phyloP scores from a whole-genome alignment of 2,113 vertebrate genomes.

The Pterocles gutturalis region DNA sequence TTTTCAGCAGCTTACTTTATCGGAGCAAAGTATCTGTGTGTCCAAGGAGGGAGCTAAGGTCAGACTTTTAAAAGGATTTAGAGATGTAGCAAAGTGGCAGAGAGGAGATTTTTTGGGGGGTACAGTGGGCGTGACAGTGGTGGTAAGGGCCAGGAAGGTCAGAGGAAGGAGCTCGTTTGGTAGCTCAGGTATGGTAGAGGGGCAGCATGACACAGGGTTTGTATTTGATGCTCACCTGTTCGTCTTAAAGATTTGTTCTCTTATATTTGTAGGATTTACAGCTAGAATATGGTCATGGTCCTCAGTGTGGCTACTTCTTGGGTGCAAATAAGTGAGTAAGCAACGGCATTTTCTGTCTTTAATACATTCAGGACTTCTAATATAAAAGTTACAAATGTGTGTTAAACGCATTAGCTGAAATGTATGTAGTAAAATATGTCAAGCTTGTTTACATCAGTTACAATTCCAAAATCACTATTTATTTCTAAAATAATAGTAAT shows the following conservation, averaged over 20 bases:
- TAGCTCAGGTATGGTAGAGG: neutral
- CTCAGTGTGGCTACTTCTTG: slow-evolving; percentile 86
- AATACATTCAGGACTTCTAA: neutral
- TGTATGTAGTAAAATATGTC: neutral
- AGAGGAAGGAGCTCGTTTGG: neutral
- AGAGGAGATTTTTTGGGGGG: neutral
- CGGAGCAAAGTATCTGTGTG: neutral
- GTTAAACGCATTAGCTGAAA: neutral
- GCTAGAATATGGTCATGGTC: slow-evolving; percentile 89
- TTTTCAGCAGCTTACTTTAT: neutral
- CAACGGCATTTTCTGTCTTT: neutral
- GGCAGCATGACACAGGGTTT: neutral
- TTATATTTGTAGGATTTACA: slow-evolving; percentile 86
- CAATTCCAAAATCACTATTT: neutral
- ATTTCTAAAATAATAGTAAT: neutral
- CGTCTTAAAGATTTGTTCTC: neutral
- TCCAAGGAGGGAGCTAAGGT: neutral
- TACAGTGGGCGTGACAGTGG: neutral
- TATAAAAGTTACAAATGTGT: neutral
- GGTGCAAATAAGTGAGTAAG: slow-evolving; percentile 95
- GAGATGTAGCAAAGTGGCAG: neutral
- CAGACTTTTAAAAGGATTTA: neutral
- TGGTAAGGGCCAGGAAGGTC: neutral
- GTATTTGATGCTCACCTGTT: neutral
- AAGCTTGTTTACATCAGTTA: neutral